A percentile compares a stretch with the other conserved stretches of the same genome.
Conservation (phyloP, 1,140 invertebrate species). For the Venustaconcha ellipsiformis region DNA sequence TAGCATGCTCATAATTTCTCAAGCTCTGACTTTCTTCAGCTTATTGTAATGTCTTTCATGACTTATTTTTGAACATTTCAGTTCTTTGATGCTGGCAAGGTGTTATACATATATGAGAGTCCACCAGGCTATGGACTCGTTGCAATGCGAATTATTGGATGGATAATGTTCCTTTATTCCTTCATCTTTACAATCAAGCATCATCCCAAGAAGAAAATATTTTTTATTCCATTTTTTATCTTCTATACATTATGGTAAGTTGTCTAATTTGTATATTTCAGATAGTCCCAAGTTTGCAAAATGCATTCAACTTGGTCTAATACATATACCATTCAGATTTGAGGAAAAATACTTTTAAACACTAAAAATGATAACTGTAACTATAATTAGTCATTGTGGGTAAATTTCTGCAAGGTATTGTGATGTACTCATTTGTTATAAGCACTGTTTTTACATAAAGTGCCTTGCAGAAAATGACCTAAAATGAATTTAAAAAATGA, state of each 20-base stretch:
- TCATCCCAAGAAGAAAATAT: constrained; percentile 81
- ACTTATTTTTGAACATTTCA: constrained; percentile 53
- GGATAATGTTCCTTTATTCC: constrained; percentile 86
- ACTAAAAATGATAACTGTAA: neutral
- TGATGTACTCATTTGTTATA: too few relatives aligned
- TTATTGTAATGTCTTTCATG: too few relatives aligned
- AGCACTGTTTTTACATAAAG: too few relatives aligned
- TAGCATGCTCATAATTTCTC: too few relatives aligned
- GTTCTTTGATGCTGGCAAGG: constrained; percentile 89
- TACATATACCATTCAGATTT: too few relatives aligned
- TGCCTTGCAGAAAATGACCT: too few relatives aligned
- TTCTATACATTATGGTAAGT: constrained; percentile 59
- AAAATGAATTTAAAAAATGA: too few relatives aligned
- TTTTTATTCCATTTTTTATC: constrained; percentile 80
- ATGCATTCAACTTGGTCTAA: too few relatives aligned
- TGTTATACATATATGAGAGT: constrained; percentile 91
- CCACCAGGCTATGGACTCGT: constrained; percentile 87
- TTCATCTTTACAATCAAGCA: constrained; percentile 85
- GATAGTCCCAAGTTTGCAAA: too few relatives aligned
- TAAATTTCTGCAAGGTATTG: too few relatives aligned
- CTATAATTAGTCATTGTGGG: too few relatives aligned
- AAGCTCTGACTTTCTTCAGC: too few relatives aligned
- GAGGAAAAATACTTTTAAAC: neutral
- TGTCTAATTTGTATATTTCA: neutral
- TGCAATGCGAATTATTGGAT: constrained; percentile 80